Evolutionary conservation across 2,797 vertebrate species (phyloP).

Genomic region (Melanitta fusca): DNA sequence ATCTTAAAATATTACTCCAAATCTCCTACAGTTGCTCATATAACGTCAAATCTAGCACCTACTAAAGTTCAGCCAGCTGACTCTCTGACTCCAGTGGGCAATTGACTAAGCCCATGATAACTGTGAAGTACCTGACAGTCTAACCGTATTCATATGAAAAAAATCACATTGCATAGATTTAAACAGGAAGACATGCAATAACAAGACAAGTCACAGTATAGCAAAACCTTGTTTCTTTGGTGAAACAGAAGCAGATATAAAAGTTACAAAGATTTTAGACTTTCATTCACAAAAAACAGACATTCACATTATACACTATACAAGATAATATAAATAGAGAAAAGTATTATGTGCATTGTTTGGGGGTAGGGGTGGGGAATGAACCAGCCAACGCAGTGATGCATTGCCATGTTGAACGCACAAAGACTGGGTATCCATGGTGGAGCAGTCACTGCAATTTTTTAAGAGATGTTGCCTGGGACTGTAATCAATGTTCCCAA

Average conservation of each 20-base stretch:
- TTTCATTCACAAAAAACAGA: slow-evolving; percentile 87
- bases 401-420: background rate
- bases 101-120: slow-evolving; percentile 11
- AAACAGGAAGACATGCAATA: slow-evolving; percentile 81
- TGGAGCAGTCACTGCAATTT: slow-evolving; percentile 8
- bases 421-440: background rate
- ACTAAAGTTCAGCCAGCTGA: slow-evolving; percentile 71
- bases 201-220: slow-evolving; percentile 83
- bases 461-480: background rate
- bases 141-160: slow-evolving; percentile 71
- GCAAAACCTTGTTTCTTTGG: slow-evolving; percentile 91
- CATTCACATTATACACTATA: slow-evolving; percentile 96
- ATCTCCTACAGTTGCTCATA: slow-evolving; percentile 63
- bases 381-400: slow-evolving; percentile 53
- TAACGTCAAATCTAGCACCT: slow-evolving; percentile 65
- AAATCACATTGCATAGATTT: slow-evolving; percentile 76
- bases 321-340: slow-evolving; percentile 94
- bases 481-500: background rate
- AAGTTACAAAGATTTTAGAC: slow-evolving; percentile 86
- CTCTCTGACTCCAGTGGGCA: slow-evolving; percentile 39
- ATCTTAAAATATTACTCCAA: slow-evolving; percentile 63
- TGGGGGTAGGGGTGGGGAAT: slow-evolving; percentile 74
- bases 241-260: slow-evolving; percentile 90
- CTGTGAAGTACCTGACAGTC: slow-evolving; percentile 52
- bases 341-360: slow-evolving; percentile 90